A percentile compares a stretch with the other conserved stretches of the same genome.
phyloP scores from a whole-genome alignment of 2,113 vertebrate genomes.

The Eretmochelys imbricata region DNA sequence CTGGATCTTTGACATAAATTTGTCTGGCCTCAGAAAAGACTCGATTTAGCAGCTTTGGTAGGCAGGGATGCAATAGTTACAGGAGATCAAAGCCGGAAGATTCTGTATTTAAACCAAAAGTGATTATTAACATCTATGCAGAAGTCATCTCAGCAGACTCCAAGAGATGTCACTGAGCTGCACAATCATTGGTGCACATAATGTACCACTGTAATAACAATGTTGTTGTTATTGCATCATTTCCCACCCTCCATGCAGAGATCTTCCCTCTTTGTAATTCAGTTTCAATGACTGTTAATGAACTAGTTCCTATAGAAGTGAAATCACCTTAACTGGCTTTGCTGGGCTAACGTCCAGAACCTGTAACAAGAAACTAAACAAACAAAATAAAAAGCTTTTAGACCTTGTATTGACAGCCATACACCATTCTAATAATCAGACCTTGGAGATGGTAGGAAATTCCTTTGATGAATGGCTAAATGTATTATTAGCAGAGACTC shows the following conservation, averaged over 20 bases:
- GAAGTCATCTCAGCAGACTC: background rate
- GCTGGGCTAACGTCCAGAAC: background rate
- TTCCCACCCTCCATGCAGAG: background rate
- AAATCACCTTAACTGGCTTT: background rate
- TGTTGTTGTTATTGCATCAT: background rate
- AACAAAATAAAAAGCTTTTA: background rate
- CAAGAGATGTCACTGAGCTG: conserved; percentile 6
- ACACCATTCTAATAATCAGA: background rate
- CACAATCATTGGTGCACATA: fast-evolving
- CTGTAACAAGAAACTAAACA: background rate
- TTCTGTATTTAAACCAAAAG: conserved; percentile 16
- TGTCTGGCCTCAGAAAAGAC: background rate
- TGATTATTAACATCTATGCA: background rate
- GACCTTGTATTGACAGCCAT: background rate
- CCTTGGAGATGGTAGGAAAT: background rate
- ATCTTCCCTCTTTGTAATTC: background rate
- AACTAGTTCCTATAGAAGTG: background rate
- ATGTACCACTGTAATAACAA: background rate
- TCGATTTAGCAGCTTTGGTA: background rate
- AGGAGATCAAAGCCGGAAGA: conserved; percentile 28
- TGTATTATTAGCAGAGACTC: conserved; percentile 15
- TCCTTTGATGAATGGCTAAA: background rate
- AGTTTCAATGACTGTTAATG: background rate
- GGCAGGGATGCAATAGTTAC: background rate
- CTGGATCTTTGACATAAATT: background rate